Percentiles rank a stretch among this genome's conserved stretches.
Evolutionary conservation across 2,888 invertebrate species (phyloP).

Genomic region (Caenorhabditis virilis): DNA sequence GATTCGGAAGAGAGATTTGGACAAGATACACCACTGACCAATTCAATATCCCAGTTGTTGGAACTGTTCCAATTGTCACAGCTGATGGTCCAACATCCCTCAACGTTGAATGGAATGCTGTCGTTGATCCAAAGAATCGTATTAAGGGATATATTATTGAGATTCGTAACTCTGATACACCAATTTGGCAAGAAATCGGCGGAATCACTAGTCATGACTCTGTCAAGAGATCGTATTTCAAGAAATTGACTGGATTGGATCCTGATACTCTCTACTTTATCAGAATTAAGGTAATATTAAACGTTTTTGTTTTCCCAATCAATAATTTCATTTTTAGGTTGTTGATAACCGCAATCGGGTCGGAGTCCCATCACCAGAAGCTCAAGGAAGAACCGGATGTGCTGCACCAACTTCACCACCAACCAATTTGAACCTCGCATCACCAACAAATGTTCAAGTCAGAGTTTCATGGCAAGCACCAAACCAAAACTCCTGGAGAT

Average conservation of each 20-base stretch:
- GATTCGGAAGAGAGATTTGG: conserved; percentile 67
- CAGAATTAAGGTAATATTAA: conserved; percentile 68
- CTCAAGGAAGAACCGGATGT: conserved; percentile 67
- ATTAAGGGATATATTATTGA: conserved; percentile 67
- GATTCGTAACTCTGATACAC: conserved; percentile 58
- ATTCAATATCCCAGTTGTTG: conserved; percentile 64
- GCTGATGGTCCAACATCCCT: conserved; percentile 64
- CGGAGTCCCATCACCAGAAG: conserved; percentile 66
- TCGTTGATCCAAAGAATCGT: conserved; percentile 61
- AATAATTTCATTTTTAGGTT: conserved; percentile 38
- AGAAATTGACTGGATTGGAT: conserved; percentile 69
- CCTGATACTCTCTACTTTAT: conserved; percentile 71
- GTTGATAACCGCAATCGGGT: conserved; percentile 64
- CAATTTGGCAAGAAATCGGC: conserved; percentile 66
- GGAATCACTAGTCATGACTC: conserved; percentile 60
- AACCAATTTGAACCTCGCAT: conserved; percentile 59
- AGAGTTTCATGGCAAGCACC: conserved; percentile 67
- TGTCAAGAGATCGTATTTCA: conserved; percentile 60
- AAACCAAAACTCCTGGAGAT: conserved; percentile 63
- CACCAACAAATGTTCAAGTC: conserved; percentile 59
- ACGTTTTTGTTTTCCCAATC: neutral
- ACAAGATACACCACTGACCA: conserved; percentile 65
- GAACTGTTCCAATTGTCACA: conserved; percentile 54
- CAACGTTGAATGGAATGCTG: conserved; percentile 66
- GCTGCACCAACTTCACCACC: conserved; percentile 67